Evolutionary conservation across 2,888 invertebrate species (phyloP).

Genomic region (Eupeodes latifasciatus): DNA sequence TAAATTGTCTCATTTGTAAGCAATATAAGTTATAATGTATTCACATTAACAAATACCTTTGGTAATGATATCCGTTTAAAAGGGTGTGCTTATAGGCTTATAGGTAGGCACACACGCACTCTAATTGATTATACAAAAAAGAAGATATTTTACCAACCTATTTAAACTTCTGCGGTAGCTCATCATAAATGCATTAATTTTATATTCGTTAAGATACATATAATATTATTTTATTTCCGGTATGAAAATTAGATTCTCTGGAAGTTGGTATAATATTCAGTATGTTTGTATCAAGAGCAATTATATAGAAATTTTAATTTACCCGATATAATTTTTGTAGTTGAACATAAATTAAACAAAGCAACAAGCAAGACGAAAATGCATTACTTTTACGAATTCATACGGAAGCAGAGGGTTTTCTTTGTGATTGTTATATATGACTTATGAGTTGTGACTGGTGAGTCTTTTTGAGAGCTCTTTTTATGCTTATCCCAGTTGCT

Average conservation of each 20-base stretch:
- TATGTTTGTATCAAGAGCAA: neutral
- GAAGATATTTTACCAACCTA: neutral
- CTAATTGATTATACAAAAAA: constrained; percentile 5
- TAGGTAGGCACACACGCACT: neutral
- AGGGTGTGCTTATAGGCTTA: constrained; percentile 7
- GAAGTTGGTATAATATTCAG: neutral
- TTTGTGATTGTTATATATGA: no score
- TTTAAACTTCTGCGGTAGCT: neutral
- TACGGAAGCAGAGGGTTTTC: no score
- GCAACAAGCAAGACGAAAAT: constrained; percentile 46
- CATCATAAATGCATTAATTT: constrained; percentile 34
- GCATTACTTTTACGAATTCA: constrained; percentile 21
- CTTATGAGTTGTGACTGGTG: no score
- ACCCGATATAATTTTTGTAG: constrained; percentile 1
- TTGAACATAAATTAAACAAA: constrained; percentile 42
- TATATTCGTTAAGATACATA: constrained; percentile 9
- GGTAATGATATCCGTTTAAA: constrained; percentile 29
- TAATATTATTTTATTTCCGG: constrained; percentile 21
- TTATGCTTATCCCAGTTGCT: no score
- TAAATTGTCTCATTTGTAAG: neutral
- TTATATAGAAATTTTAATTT: neutral
- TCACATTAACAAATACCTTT: constrained; percentile 17
- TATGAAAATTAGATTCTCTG: neutral
- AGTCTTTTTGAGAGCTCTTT: no score
- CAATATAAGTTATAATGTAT: constrained; percentile 26